These are phyloP conservation scores for Pangasius djambal DNA, from an alignment of 2,797 vertebrate species.

Conservation along the genomic window DNA sequence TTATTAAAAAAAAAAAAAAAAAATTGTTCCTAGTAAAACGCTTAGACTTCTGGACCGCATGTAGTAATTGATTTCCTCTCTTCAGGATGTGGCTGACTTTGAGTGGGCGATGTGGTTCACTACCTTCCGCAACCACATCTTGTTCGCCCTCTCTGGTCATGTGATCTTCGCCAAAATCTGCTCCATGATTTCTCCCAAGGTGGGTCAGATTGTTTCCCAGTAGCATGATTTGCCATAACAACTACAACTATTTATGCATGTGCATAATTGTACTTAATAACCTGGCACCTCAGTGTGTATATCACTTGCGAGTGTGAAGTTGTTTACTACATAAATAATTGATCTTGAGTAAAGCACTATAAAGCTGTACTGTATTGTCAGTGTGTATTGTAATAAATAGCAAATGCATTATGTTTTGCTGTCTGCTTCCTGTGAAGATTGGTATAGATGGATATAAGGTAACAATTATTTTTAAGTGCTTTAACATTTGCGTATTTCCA, in stretches of 20 bases:
- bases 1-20: no score
- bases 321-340: neutral
- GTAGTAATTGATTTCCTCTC: constrained; percentile 23
- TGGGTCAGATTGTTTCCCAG: constrained; percentile 68
- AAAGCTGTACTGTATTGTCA: neutral
- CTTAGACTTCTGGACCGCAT: neutral
- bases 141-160: constrained; percentile 90
- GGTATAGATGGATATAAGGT: constrained; percentile 78
- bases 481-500: neutral
- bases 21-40: neutral
- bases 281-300: neutral
- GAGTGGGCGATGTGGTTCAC: constrained; percentile 99
- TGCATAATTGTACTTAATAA: neutral
- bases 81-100: constrained; percentile 91
- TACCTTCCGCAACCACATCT: constrained; percentile 90
- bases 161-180: constrained; percentile 95
- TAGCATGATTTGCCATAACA: no score
- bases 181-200: constrained; percentile 86
- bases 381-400: constrained; percentile 45
- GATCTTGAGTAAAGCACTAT: neutral
- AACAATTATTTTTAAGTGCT: constrained; percentile 52
- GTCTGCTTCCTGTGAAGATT: constrained; percentile 74
- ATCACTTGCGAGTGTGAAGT: neutral
- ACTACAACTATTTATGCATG: neutral
- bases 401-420: constrained; percentile 58